These are phyloP conservation scores for Mythimna pallens DNA, from an alignment of 2,888 invertebrate species.

Conservation along the genomic window DNA sequence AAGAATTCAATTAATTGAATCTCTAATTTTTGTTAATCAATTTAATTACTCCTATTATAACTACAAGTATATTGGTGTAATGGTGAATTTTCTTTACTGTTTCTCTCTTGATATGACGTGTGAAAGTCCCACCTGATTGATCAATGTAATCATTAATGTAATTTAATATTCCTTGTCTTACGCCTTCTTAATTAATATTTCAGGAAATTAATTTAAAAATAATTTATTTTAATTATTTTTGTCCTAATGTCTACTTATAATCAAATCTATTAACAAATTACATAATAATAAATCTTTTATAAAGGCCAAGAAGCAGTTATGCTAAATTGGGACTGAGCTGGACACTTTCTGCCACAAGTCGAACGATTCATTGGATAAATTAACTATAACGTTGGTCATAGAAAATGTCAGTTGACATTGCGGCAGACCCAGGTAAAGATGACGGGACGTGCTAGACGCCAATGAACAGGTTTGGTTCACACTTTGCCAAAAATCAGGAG, in stretches of 20 bases:
- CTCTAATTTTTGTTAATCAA: constrained; percentile 61
- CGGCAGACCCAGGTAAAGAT: no score
- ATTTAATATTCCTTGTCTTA: constrained; percentile 6
- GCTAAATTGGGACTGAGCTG: no score
- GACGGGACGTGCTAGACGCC: no score
- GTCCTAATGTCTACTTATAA: not conserved
- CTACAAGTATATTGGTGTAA: constrained; percentile 28
- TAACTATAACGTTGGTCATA: no score
- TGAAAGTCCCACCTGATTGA: constrained; percentile 40
- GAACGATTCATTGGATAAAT: no score
- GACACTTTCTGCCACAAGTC: no score
- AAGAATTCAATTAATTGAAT: constrained; percentile 57
- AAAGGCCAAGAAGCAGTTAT: not conserved
- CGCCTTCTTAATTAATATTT: constrained; percentile 27
- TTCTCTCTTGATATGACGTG: constrained; percentile 32
- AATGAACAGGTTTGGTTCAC: no score
- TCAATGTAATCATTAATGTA: constrained; percentile 14
- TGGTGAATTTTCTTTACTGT: constrained; percentile 30
- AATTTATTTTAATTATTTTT: constrained; percentile 16
- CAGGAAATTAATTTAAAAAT: not conserved
- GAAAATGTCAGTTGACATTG: no score
- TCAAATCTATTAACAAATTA: not conserved
- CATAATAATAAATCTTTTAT: not conserved
- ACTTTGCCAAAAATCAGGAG: no score
- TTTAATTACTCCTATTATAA: constrained; percentile 55